Evolutionary conservation across 1,140 invertebrate genomes (phyloP).

Genomic region (Bombus superbus): DNA sequence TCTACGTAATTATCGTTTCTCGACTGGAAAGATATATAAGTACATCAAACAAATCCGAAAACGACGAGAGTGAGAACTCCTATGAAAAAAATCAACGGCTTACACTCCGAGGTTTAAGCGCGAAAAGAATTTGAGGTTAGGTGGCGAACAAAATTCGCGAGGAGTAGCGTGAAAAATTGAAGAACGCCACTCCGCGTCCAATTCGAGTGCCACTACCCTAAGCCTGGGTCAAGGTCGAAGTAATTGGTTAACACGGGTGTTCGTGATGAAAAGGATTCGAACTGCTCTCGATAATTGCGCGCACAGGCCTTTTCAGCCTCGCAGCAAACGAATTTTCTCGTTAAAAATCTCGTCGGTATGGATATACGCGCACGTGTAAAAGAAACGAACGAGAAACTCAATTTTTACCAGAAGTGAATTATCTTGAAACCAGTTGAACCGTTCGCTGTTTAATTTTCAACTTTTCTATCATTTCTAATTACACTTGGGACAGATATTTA

Average conservation of each 20-base stretch:
- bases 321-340: background rate
- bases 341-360: background rate
- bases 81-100: background rate
- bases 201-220: slow-evolving; percentile 16
- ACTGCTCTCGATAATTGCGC: slow-evolving; percentile 20
- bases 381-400: background rate
- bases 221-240: slow-evolving; percentile 21
- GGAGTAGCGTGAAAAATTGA: slow-evolving; percentile 1
- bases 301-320: background rate
- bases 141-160: background rate
- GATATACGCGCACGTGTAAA: no score
- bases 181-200: background rate
- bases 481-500: no score
- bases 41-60: background rate
- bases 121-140: background rate
- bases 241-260: slow-evolving; percentile 23
- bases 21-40: background rate
- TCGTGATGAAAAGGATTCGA: slow-evolving; percentile 26
- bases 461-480: background rate
- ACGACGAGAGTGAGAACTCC: background rate
- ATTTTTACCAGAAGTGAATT: background rate
- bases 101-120: no score
- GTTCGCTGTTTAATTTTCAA: background rate
- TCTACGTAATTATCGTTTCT: background rate
- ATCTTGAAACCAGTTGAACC: background rate